Evolutionary conservation across 2,888 invertebrate genomes (phyloP), one percentile per base, ranked within the genome.

Genomic region (Thalpophila matura): DNA sequence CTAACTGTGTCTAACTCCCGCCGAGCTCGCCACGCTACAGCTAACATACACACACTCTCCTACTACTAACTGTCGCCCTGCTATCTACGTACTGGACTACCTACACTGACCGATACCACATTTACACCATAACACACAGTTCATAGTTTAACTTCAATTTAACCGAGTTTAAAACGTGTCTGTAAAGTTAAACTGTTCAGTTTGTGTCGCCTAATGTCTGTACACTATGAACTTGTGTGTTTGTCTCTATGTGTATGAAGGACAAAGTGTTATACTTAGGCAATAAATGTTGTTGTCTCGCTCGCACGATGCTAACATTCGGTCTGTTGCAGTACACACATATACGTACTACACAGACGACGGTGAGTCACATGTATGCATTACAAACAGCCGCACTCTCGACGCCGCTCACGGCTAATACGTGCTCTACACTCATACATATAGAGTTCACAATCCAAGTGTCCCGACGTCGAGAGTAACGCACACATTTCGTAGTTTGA

Each of bases 321-420:
- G 54, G 43, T 74, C 60, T 77, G 64, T 86, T 87, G 56, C 88
- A 87, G 88, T 86, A 78, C 80, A 78, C 51, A 64, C 82, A 58
- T 81, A 81, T 83, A 67, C 79, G 63, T 85, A 82, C 84, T 74
- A 73, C 82, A 72, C 78, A 47, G 76, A 73, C 58, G 80, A 77
- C 61, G 88, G 88, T 88, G 86, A 86, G 86, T 82, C 53, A 16
- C 40, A 10, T 40, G 31, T 10, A 31, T 67, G 57, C 68, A 24
- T 42, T 5, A 31, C 26, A 29, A 26, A 7, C 12, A 29, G 40
- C 35, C 12, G 47, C 60, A 47, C 35, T 64, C 60, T 60, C 46
- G 69, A 64, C 33, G 24, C 37, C 5, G n/a, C 12, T 5, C 7
- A 7, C 43, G 24, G 5, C 20, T 6, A 12, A 33, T 9, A n/a